phyloP scores from a whole-genome alignment of 2,888 invertebrate species.

The Cecidostiba fungosa region DNA sequence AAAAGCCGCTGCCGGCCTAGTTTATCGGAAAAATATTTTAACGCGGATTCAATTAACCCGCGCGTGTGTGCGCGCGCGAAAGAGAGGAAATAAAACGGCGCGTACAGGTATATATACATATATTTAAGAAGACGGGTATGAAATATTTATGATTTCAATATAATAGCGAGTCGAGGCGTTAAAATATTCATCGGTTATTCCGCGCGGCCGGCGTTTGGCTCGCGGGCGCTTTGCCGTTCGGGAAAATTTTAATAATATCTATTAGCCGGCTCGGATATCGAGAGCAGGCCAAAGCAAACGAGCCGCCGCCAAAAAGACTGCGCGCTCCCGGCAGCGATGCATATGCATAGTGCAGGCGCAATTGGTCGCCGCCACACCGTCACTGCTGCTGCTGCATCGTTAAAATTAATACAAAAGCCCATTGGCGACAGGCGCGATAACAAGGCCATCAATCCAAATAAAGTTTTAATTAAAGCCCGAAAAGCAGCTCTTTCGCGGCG shows the following conservation, averaged over 20 bases:
- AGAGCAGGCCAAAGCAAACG: slow-evolving; percentile 16
- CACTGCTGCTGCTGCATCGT: slow-evolving; percentile 5
- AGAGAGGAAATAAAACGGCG: background rate
- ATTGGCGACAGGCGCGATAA: slow-evolving; percentile 31
- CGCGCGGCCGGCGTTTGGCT: background rate
- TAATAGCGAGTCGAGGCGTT: slow-evolving; percentile 6
- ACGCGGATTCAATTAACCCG: slow-evolving; percentile 6
- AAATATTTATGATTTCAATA: slow-evolving; percentile 27
- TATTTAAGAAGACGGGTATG: background rate
- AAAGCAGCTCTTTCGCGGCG: slow-evolving; percentile 20
- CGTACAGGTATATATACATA: background rate
- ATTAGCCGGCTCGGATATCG: slow-evolving; percentile 18
- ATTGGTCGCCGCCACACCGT: background rate
- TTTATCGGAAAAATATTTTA: slow-evolving; percentile 30
- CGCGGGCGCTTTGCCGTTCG: background rate
- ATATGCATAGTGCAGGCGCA: slow-evolving; percentile 11
- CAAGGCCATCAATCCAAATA: slow-evolving; percentile 45
- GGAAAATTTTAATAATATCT: slow-evolving; percentile 40
- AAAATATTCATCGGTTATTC: slow-evolving; percentile 39
- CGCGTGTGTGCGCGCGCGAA: background rate
- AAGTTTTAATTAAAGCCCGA: slow-evolving; percentile 46
- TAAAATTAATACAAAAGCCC: slow-evolving; percentile 46
- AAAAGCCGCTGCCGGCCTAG: background rate
- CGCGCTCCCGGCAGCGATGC: background rate
- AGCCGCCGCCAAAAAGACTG: slow-evolving; percentile 20